These are phyloP conservation scores for Nomada flava DNA, from an alignment of 2,888 invertebrate species.

Conservation along the genomic window DNA sequence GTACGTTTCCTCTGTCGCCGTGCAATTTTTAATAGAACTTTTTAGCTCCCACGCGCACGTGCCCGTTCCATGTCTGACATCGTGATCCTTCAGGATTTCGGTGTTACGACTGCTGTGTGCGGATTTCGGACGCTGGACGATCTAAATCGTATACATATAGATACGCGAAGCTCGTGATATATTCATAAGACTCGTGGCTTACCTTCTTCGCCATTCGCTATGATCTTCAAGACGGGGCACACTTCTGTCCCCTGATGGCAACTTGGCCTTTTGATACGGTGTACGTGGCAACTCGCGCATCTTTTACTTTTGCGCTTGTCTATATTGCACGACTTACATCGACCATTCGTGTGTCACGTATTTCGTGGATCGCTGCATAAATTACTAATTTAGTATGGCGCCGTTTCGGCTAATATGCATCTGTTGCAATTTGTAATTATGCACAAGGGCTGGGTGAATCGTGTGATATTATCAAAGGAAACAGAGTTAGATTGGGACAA, in stretches of 20 bases:
- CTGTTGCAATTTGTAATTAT: not conserved
- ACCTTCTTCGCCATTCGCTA: slow-evolving; percentile 39
- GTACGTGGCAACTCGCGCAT: slow-evolving; percentile 47
- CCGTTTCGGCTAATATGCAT: not conserved
- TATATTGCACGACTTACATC: slow-evolving; percentile 40
- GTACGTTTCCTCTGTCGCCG: slow-evolving; percentile 41
- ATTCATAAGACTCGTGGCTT: slow-evolving; percentile 71
- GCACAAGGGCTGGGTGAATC: not conserved
- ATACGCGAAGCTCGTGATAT: slow-evolving; percentile 67
- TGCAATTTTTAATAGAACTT: slow-evolving; percentile 71
- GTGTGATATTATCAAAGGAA: not conserved
- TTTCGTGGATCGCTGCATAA: not conserved
- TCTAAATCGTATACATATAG: slow-evolving; percentile 61
- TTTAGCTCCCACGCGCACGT: slow-evolving; percentile 69
- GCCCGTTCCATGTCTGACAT: slow-evolving; percentile 11
- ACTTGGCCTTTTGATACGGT: slow-evolving; percentile 43
- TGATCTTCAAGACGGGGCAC: slow-evolving; percentile 44
- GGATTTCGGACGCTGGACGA: slow-evolving; percentile 69
- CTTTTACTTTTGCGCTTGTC: slow-evolving; percentile 30
- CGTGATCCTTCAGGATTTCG: slow-evolving; percentile 60
- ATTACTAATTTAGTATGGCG: not conserved
- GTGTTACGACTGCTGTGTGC: slow-evolving; percentile 55
- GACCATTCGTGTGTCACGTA: slow-evolving; percentile 10
- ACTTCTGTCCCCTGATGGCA: slow-evolving; percentile 54
- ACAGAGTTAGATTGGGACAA: not conserved